These are phyloP conservation scores for Macroramphosus scolopax DNA, from an alignment of 2,797 vertebrate species.

Conservation along the genomic window DNA sequence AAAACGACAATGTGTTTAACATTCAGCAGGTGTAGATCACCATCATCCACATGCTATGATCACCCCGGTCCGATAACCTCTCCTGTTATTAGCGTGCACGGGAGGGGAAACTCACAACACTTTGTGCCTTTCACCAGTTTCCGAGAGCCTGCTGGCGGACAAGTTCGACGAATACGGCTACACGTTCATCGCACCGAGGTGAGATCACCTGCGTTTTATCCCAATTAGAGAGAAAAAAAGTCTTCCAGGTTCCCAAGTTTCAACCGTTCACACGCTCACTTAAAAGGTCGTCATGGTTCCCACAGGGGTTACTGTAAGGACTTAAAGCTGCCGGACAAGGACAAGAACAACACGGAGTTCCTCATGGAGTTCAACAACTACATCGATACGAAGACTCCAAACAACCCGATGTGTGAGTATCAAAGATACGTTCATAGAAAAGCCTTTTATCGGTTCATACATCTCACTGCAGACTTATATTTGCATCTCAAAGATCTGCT, in stretches of 20 bases:
- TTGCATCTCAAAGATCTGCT: slow-evolving; percentile 46
- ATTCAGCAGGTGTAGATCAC: slow-evolving; percentile 26
- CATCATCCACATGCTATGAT: slow-evolving; percentile 14
- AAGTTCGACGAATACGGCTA: slow-evolving; percentile 89
- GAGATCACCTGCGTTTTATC: slow-evolving; percentile 33
- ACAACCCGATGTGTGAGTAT: slow-evolving; percentile 88
- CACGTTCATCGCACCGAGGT: slow-evolving; percentile 93
- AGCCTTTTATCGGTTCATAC: background rate
- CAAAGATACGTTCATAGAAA: too few relatives aligned
- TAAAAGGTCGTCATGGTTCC: background rate
- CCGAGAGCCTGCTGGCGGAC: slow-evolving; percentile 86
- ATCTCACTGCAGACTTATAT: slow-evolving; percentile 17
- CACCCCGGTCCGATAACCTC: slow-evolving; percentile 2
- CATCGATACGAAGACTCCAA: slow-evolving; percentile 90
- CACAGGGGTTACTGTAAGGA: slow-evolving; percentile 89
- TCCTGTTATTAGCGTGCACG: background rate
- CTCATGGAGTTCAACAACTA: slow-evolving; percentile 90
- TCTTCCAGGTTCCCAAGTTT: too few relatives aligned
- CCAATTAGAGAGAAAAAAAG: background rate
- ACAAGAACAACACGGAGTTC: slow-evolving; percentile 92
- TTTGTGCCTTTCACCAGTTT: slow-evolving; percentile 77
- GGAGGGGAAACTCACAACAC: slow-evolving; percentile 20
- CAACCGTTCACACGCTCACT: background rate
- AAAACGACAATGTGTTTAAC: slow-evolving; percentile 13
- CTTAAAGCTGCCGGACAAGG: slow-evolving; percentile 84